A percentile compares a stretch with the other conserved stretches of the same genome.
Conservation (phyloP, 1,140 invertebrate genomes). For the Brachionus koreanus region DNA sequence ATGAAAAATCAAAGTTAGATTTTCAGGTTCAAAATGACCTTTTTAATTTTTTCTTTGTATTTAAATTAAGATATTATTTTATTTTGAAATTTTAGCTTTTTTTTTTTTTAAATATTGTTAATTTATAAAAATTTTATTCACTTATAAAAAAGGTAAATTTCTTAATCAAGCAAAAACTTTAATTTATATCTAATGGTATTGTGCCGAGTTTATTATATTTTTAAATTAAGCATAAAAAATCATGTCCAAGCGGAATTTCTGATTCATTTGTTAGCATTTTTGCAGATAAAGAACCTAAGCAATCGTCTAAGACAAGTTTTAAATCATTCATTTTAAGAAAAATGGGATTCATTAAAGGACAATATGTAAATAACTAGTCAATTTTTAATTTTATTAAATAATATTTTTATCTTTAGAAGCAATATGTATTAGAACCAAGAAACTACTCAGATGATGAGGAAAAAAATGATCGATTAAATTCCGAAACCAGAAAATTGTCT, state of each 20-base stretch:
- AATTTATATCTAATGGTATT: too few species aligned
- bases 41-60: too few species aligned
- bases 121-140: too few species aligned
- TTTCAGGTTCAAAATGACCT: too few species aligned
- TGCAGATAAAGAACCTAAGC: background rate
- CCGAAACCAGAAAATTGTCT: background rate
- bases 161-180: too few species aligned
- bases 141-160: too few species aligned
- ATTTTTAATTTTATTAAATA: background rate
- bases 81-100: too few species aligned
- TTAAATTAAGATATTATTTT: too few species aligned
- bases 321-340: conserved; percentile 4
- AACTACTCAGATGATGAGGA: background rate
- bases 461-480: background rate
- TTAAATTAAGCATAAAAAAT: background rate
- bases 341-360: background rate
- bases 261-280: background rate
- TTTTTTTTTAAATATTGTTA: too few species aligned
- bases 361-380: background rate
- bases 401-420: background rate
- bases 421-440: background rate
- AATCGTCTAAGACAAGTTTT: background rate
- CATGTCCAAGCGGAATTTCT: background rate
- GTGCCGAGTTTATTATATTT: background rate
- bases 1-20: too few species aligned